Evolutionary conservation across 2,888 invertebrate genomes (phyloP).

Genomic region (Lasioglossum leucozonium): DNA sequence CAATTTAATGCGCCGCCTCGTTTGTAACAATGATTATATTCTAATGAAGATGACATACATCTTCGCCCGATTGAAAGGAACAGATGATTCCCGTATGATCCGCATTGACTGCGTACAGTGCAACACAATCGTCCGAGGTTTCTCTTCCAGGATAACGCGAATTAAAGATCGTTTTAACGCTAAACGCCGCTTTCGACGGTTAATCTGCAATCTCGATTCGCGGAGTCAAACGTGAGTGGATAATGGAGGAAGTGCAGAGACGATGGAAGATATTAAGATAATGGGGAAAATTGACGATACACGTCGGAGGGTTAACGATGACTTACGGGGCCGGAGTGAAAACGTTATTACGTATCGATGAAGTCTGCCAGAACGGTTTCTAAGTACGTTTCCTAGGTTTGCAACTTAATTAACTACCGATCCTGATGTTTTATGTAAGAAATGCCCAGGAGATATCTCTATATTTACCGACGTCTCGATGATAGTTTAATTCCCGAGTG

Average conservation of each 20-base stretch:
- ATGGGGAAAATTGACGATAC: conserved; percentile 35
- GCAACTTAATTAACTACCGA: conserved; percentile 25
- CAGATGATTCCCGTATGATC: not conserved
- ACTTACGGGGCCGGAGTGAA: conserved; percentile 32
- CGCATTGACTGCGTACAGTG: not conserved
- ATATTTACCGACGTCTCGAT: conserved; percentile 10
- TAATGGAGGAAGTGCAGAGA: conserved; percentile 31
- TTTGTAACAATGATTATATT: conserved; percentile 12
- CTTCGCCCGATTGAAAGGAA: not conserved
- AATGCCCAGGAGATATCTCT: not conserved
- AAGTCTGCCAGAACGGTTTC: conserved; percentile 14
- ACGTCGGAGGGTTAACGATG: conserved; percentile 36
- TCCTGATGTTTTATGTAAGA: conserved; percentile 7
- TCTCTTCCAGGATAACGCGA: conserved; percentile 21
- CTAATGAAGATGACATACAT: not conserved
- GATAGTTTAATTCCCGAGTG: conserved; percentile 7
- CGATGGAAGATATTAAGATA: conserved; percentile 36
- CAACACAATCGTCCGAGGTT: conserved; percentile 3
- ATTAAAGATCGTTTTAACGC: conserved; percentile 31
- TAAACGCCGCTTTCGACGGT: conserved; percentile 35
- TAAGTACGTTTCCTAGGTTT: conserved; percentile 10
- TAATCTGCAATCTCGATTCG: conserved; percentile 25
- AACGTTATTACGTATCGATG: conserved; percentile 32
- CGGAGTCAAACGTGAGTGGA: conserved; percentile 26
- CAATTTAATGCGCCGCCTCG: not conserved